A percentile compares a stretch with the other conserved stretches of the same genome.
phyloP scores from a whole-genome alignment of 2,888 invertebrate species.

The Megalurothrips usitatus region DNA sequence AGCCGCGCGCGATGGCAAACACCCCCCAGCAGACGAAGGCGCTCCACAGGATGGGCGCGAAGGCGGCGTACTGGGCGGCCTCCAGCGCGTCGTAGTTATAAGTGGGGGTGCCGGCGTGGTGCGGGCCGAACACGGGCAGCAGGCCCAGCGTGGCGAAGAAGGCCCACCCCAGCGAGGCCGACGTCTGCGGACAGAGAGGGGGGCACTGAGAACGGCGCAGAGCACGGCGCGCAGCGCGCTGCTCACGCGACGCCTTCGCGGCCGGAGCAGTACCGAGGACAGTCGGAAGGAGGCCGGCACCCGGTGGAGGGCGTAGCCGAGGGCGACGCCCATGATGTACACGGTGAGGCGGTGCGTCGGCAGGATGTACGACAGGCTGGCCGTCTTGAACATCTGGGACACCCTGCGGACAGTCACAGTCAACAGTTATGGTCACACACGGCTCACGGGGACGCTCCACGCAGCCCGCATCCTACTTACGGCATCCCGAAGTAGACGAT shows the following conservation, averaged over 20 bases:
- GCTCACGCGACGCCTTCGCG: too few relatives aligned
- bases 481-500: conserved; percentile 55
- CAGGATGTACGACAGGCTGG: conserved; percentile 48
- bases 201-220: background rate
- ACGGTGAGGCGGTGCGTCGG: conserved; percentile 56
- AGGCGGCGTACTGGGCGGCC: conserved; percentile 54
- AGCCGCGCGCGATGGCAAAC: conserved; percentile 53
- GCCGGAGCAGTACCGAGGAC: conserved; percentile 46
- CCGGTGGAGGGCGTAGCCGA: conserved; percentile 50
- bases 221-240: background rate
- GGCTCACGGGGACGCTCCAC: too few relatives aligned
- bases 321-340: conserved; percentile 54
- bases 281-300: conserved; percentile 48
- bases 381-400: conserved; percentile 37
- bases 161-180: conserved; percentile 49
- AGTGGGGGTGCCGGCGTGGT: conserved; percentile 51
- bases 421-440: too few relatives aligned
- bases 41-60: conserved; percentile 57
- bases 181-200: conserved; percentile 44
- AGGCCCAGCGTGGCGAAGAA: conserved; percentile 46
- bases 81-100: conserved; percentile 52
- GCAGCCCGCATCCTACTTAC: conserved; percentile 46
- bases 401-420: too few relatives aligned
- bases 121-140: conserved; percentile 52
- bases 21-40: conserved; percentile 51